Evolutionary conservation across 1,140 invertebrate genomes (phyloP), one percentile per base, ranked within the genome.

Genomic region (Diorhabda carinulata): DNA sequence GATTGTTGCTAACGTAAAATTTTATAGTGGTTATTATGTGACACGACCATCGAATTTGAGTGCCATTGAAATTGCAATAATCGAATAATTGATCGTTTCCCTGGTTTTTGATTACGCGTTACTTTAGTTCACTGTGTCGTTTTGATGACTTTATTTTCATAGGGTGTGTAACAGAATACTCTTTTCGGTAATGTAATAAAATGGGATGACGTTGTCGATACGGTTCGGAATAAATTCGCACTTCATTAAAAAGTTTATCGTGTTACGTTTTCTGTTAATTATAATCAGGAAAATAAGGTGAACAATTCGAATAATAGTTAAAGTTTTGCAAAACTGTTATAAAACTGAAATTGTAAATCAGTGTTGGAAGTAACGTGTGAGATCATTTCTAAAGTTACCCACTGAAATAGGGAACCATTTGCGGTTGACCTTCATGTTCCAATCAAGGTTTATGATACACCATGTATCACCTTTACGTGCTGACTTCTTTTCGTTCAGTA

Each of bases 21-120:
- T 76, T 76, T 76, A 76, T 74, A 60, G 63, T 70, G 68, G 75
- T 72, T 71, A 72, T 76, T 74, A 76, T 72, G 72, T 72, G 70
- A 72, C 72, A 73, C 72, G 66, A 73, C 69, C 73, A 73, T 74
- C 64, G 70, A 72, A 71, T 72, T 52, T 70, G 72, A 73, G 69
- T 73, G 72, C 72, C 73, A 73, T 74, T 73, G 66, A 69, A 74
- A 69, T 72, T 42, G 70, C 74, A 74, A 76, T 76, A 74, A 76
- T 74, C 61, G 73, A 74, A 75, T 76, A 74, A 76, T 74, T 74
- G 74, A 76, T 72, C 71, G 68, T 69, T 75, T 66, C 70, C 66
- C 58, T 72, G 70, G 68, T 72, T 72, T 69, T 75, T 73, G 73
- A 71, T 71, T 71, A 71, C 60, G 43, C 66, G 66, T 67, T 71